Evolutionary conservation across 2,113 vertebrate species (phyloP).

Genomic region (Turdus rufiventris): DNA sequence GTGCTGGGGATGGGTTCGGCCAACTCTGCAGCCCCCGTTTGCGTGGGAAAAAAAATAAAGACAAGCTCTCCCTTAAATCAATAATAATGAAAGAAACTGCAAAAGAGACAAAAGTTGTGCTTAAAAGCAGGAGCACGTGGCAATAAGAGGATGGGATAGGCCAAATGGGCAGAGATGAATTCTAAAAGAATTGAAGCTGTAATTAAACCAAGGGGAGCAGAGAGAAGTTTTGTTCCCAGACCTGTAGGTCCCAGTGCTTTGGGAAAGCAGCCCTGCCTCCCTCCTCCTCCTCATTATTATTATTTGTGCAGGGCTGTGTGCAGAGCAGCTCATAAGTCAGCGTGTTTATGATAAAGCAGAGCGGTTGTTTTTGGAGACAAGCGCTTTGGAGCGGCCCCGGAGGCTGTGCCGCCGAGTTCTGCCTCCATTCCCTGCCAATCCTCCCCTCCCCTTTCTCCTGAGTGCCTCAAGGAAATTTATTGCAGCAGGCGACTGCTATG

Average conservation of each 20-base stretch:
- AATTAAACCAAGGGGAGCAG: not conserved
- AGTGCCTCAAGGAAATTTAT: conserved; percentile 88
- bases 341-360: conserved; percentile 79
- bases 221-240: not conserved
- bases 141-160: not conserved
- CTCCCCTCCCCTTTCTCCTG: conserved; percentile 72
- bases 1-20: not conserved
- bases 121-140: not conserved
- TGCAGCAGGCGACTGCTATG: conserved; percentile 76
- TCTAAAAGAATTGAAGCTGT: not conserved
- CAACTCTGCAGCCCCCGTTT: not conserved
- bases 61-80: not conserved
- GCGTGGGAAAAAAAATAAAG: not conserved
- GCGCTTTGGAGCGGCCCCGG: conserved; percentile 78
- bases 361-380: conserved; percentile 84
- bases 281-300: not conserved
- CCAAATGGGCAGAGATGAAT: not conserved
- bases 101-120: not conserved
- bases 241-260: not conserved
- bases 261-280: not conserved
- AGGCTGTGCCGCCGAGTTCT: conserved; percentile 74
- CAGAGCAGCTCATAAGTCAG: conserved; percentile 64
- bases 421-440: conserved; percentile 80
- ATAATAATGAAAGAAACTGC: not conserved
- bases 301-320: not conserved